phyloP scores from a whole-genome alignment of 2,797 vertebrate genomes.

The Myotis planiceps region DNA sequence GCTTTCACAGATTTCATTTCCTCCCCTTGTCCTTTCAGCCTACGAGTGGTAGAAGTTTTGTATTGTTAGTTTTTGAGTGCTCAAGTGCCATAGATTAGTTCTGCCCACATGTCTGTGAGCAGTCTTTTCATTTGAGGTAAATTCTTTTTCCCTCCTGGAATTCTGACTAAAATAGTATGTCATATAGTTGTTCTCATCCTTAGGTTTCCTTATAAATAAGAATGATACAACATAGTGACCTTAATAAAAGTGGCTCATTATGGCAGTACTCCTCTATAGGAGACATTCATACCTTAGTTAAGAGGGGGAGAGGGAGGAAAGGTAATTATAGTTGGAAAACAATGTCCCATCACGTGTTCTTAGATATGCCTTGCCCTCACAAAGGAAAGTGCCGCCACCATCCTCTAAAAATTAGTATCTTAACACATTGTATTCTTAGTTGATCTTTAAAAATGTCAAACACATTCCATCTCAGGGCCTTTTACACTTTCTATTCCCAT shows the following conservation, averaged over 20 bases:
- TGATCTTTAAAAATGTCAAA: background rate
- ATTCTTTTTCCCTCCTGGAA: background rate
- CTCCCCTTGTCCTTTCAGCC: background rate
- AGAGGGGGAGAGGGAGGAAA: background rate
- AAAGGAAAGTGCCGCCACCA: background rate
- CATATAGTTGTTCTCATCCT: background rate
- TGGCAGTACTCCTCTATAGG: background rate
- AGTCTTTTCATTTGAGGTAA: background rate
- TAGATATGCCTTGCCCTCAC: background rate
- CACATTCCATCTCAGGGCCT: background rate
- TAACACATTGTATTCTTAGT: background rate
- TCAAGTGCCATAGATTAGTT: background rate
- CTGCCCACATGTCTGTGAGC: background rate
- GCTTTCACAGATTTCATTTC: slow-evolving; percentile 33
- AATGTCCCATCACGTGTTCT: background rate
- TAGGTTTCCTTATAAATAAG: background rate
- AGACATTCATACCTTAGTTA: slow-evolving; percentile 34
- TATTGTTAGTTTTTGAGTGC: background rate
- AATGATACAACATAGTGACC: background rate
- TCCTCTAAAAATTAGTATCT: background rate
- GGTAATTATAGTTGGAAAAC: background rate
- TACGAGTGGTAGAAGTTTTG: background rate
- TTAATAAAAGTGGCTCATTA: background rate
- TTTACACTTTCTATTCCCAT: background rate
- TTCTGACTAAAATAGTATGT: background rate